A percentile compares a stretch with the other conserved stretches of the same genome.
phyloP scores from a whole-genome alignment of 1,140 invertebrate species.

The Drosophila arizonae region DNA sequence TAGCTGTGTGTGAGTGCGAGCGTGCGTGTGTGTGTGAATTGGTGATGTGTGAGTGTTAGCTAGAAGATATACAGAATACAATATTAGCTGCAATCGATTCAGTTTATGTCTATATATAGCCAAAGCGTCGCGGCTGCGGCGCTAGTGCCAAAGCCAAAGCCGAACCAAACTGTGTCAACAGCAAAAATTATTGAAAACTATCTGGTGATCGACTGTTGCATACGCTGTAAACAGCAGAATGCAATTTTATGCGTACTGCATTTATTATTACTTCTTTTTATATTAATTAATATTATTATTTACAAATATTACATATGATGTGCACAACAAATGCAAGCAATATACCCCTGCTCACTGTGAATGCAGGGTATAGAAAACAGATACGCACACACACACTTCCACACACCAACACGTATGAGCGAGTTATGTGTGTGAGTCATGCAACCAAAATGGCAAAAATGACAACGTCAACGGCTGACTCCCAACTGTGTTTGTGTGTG shows the following conservation, averaged over 20 bases:
- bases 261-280: too few relatives aligned
- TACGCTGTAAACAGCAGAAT: background rate
- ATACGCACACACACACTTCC: conserved; percentile 7
- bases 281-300: too few relatives aligned
- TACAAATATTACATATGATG: too few relatives aligned
- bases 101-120: conserved; percentile 40
- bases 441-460: conserved; percentile 43
- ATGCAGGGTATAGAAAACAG: conserved; percentile 7
- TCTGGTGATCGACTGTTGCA: background rate
- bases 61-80: background rate
- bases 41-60: conserved; percentile 28
- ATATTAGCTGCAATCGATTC: conserved; percentile 29
- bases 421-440: conserved; percentile 39
- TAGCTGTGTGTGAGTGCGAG: conserved; percentile 12
- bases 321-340: background rate
- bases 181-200: background rate
- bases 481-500: conserved; percentile 7
- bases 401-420: background rate
- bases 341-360: background rate
- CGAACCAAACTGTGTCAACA: conserved; percentile 48
- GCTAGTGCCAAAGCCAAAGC: conserved; percentile 29
- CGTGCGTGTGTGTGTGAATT: conserved; percentile 12
- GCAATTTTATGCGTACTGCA: too few relatives aligned
- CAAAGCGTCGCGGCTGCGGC: conserved; percentile 19
- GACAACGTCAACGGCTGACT: conserved; percentile 49